Evolutionary conservation across 2,113 vertebrate genomes (phyloP), one percentile per base, ranked within the genome.

Genomic region (Nanorana parkeri): DNA sequence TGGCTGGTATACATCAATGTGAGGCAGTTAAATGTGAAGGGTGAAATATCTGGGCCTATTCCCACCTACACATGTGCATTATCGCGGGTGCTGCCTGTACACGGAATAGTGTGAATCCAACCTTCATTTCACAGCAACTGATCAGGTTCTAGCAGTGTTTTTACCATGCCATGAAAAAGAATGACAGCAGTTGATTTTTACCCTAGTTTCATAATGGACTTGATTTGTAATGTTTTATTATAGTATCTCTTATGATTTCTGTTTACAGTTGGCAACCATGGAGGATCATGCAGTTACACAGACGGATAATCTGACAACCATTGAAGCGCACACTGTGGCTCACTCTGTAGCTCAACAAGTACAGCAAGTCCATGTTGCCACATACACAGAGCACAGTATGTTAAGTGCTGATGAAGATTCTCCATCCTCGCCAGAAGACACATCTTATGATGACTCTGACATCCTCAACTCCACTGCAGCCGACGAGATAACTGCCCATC

Each of bases 351-450:
- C 94, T 79, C 96, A 98, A 68, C 97, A 98, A 88, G 94, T 98
- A 1, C 94, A 96, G 86, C 95, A 96, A 92, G 95, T 97, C 84
- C 95, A 99, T 0, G 97, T 99, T 83, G 93, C 97, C 85, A 97
- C 97, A 5, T 99, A 93, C 85, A 97, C 96, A 0, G 97, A 99
- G 60, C 91, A 98, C 61, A 91, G 94, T 75, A 98, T 99, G 96
- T 89, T 99, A 86, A 99, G 97, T 0, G 97, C 96, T 0, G 97
- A 99, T 0, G 98, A 99, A 82, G 97, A 99, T 89, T 99, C 98
- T 0, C 96, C 97, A 0, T 99, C 98, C 4, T 99, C 98, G 0
- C 97, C 97, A 0, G 98, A 99, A 41, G 98, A 99, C 61, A 98
- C 97, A 6, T 94, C 94, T 13, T 99, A 98, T 0, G 98, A 99